These are phyloP conservation scores for Pangasius larnaudii DNA, from an alignment of 2,797 vertebrate genomes.

Conservation along the genomic window DNA sequence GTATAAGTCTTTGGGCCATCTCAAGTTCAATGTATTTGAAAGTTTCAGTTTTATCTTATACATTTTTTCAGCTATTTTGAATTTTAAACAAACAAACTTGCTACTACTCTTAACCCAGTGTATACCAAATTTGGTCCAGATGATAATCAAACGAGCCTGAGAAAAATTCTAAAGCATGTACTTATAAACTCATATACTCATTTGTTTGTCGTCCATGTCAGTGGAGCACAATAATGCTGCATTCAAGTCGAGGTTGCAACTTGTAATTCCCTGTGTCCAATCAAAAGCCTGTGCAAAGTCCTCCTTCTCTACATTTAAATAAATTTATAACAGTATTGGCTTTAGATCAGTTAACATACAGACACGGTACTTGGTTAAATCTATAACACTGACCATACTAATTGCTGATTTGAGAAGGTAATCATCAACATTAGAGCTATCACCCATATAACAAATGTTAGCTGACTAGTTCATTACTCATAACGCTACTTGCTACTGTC, in stretches of 20 bases:
- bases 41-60: neutral
- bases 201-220: neutral
- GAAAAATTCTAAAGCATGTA: neutral
- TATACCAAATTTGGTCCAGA: neutral
- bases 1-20: neutral
- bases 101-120: neutral
- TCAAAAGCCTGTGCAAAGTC: neutral
- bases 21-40: neutral
- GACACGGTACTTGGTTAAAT: neutral
- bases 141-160: neutral
- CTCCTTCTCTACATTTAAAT: neutral
- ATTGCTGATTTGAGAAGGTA: neutral
- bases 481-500: too few relatives aligned
- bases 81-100: neutral
- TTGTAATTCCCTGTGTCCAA: neutral
- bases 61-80: neutral
- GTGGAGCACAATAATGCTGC: neutral
- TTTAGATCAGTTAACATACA: neutral
- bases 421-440: neutral
- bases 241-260: neutral
- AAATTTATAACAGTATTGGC: neutral
- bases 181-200: neutral
- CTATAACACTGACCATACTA: neutral
- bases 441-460: neutral
- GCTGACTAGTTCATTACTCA: neutral